Evolutionary conservation across 2,797 vertebrate genomes (phyloP).

Genomic region (Aeoliscus strigatus): DNA sequence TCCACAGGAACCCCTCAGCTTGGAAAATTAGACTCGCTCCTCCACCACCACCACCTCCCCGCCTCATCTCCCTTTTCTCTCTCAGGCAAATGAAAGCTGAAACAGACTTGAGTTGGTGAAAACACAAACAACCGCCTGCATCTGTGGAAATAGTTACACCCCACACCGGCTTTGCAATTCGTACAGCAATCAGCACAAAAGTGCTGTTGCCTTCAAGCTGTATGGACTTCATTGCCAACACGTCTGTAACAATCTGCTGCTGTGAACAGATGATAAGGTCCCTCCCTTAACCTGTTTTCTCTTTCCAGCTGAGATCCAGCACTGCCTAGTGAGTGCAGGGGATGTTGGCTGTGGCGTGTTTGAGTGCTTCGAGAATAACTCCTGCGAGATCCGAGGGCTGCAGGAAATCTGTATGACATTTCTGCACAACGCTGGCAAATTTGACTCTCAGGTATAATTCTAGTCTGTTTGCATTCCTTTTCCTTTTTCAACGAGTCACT

Average conservation of each 20-base stretch:
- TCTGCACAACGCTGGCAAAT: conserved; percentile 98
- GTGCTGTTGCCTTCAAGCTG: conserved; percentile 32
- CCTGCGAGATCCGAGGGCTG: conserved; percentile 95
- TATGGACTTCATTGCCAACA: conserved; percentile 22
- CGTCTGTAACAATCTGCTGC: conserved; percentile 34
- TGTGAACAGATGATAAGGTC: conserved; percentile 48
- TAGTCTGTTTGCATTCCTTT: conserved; percentile 25
- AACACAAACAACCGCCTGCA: conserved; percentile 29
- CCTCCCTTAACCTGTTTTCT: conserved; percentile 57
- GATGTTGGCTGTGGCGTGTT: conserved; percentile 98
- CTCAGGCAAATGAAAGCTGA: conserved; percentile 4
- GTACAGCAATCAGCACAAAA: conserved; percentile 26
- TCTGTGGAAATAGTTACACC: conserved; percentile 30
- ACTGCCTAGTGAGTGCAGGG: conserved; percentile 95
- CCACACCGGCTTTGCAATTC: conserved; percentile 39
- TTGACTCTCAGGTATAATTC: conserved; percentile 94
- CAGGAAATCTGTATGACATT: conserved; percentile 99
- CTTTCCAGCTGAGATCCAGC: conserved; percentile 92
- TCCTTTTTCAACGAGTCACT: conserved; percentile 32
- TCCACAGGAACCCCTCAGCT: conserved; percentile 52
- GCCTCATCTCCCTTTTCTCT: conserved; percentile 1
- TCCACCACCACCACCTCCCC: not conserved
- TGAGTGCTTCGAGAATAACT: conserved; percentile 99
- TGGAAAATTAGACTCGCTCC: conserved; percentile 40
- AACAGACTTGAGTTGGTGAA: conserved; percentile 28